phyloP scores from a whole-genome alignment of 2,888 invertebrate genomes.

The Drosophila mulleri region DNA sequence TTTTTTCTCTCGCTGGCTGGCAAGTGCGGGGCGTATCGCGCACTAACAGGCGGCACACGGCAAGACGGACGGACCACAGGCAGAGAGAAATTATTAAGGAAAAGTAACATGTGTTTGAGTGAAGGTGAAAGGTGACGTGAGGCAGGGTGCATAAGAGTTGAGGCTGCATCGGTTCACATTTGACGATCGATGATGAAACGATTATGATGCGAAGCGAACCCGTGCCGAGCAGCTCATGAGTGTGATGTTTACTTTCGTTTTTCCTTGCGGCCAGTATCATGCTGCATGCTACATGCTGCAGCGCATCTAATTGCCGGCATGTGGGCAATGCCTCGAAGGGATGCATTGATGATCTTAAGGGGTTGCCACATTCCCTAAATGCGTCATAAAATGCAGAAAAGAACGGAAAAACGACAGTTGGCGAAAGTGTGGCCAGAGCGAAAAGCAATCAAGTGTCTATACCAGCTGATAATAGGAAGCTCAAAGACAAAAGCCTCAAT shows the following conservation, averaged over 20 bases:
- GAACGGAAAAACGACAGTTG: constrained; percentile 60
- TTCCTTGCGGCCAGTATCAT: constrained; percentile 42
- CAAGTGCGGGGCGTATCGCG: constrained; percentile 61
- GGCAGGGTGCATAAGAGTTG: constrained; percentile 16
- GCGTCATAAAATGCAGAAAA: constrained; percentile 53
- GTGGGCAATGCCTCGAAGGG: constrained; percentile 40
- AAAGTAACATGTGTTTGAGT: constrained; percentile 71
- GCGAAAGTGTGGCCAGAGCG: constrained; percentile 27
- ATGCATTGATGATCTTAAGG: constrained; percentile 50
- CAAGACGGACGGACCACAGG: constrained; percentile 52
- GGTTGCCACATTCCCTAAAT: constrained; percentile 60
- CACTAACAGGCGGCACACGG: constrained; percentile 66
- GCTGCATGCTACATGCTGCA: constrained; percentile 55
- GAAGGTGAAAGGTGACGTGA: constrained; percentile 41
- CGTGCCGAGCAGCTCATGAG: constrained; percentile 37
- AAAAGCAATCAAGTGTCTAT: constrained; percentile 55
- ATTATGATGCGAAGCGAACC: constrained; percentile 43
- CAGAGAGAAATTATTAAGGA: constrained; percentile 29
- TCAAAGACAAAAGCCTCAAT: constrained; percentile 64
- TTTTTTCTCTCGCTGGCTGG: constrained; percentile 24
- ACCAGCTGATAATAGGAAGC: constrained; percentile 49
- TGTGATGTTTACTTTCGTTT: constrained; percentile 47
- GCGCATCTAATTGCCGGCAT: constrained; percentile 70
- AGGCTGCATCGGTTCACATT: constrained; percentile 19
- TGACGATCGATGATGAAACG: constrained; percentile 54